Percentiles rank a stretch among this genome's conserved stretches.
Evolutionary conservation across 2,888 invertebrate genomes (phyloP).

Genomic region (Yponomeuta evonymella): DNA sequence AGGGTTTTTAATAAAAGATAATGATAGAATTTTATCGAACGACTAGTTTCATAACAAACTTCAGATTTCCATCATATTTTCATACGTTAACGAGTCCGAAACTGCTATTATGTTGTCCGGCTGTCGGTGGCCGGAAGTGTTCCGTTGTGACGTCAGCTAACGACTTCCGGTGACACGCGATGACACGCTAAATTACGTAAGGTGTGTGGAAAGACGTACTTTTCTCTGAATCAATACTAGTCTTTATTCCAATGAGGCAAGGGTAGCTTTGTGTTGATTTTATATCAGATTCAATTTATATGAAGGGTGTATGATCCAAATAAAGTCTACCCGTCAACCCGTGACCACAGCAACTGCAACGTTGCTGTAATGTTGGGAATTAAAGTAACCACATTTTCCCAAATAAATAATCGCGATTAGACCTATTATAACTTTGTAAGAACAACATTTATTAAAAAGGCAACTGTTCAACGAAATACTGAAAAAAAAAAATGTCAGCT

Average conservation of each 20-base stretch:
- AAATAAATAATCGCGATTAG: too few species aligned
- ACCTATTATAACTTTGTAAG: too few species aligned
- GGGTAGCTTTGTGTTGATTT: neutral
- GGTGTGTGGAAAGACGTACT: neutral
- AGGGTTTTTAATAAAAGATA: neutral
- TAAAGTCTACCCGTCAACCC: too few species aligned
- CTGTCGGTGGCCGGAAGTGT: constrained; percentile 34
- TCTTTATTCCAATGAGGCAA: neutral
- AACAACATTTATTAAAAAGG: too few species aligned
- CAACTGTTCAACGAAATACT: too few species aligned
- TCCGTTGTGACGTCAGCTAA: constrained; percentile 43
- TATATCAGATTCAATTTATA: neutral
- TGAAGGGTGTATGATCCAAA: too few species aligned
- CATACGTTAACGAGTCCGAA: neutral
- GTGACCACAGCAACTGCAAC: too few species aligned
- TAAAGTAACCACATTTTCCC: too few species aligned
- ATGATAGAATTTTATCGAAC: neutral
- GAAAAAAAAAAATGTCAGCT: too few species aligned
- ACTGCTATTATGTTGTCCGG: constrained; percentile 39
- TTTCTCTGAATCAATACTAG: neutral
- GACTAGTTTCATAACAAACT: neutral
- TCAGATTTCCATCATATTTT: neutral
- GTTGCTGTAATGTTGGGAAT: too few species aligned
- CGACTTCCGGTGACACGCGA: constrained; percentile 48
- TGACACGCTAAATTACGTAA: constrained; percentile 35